Base-by-base conservation (phyloP, 1,140 invertebrate species). In the Eciton burchellii region DNA sequence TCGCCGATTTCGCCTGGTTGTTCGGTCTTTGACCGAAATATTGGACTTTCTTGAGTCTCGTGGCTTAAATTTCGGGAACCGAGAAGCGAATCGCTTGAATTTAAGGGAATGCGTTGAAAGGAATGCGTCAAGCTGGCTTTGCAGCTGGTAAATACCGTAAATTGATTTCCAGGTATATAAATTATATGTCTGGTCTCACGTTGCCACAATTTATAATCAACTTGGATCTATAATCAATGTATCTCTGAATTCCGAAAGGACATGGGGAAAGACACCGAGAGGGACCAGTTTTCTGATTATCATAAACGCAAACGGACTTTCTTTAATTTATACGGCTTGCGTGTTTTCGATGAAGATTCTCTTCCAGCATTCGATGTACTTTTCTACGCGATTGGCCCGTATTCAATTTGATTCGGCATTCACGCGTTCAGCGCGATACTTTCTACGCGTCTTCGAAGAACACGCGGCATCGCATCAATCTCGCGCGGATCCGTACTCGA, bases 261-360 rank as follows among this genome's bases (percentile, higher is more conserved):
- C 6, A 47, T 62, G 19, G n/a, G n/a, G n/a, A n/a, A 74, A 63
- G 16, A 12, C n/a, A 63, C 26, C 19, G 14, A 52, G 49, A n/a
- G 8, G 4, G 11, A 66, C 6, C 3, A 26, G 45, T 49, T 74
- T 49, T 43, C n/a, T n/a, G 29, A 74, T 62, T 47, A 35, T 29
- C n/a, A 3, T 16, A 47, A 29, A 1, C 9, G 12, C 14, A 41
- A 19, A 71, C 19, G 29, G 26, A 16, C 29, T 73, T 73, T 35
- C n/a, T n/a, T n/a, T 12, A 59, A 19, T 52, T n/a, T 52, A 12
- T 57, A 45, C 29, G 52, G 19, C 41, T 57, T 11, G 19, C 16
- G 45, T 68, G 2, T 68, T 70, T 70, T 35, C 24, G n/a, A 73
- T 73, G 26, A 73, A 47, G 21, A 45, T 45, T 5, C 26, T 41